Evolutionary conservation across 1,140 invertebrate species (phyloP), one percentile per base, ranked within the genome.

Genomic region (Apis laboriosa): DNA sequence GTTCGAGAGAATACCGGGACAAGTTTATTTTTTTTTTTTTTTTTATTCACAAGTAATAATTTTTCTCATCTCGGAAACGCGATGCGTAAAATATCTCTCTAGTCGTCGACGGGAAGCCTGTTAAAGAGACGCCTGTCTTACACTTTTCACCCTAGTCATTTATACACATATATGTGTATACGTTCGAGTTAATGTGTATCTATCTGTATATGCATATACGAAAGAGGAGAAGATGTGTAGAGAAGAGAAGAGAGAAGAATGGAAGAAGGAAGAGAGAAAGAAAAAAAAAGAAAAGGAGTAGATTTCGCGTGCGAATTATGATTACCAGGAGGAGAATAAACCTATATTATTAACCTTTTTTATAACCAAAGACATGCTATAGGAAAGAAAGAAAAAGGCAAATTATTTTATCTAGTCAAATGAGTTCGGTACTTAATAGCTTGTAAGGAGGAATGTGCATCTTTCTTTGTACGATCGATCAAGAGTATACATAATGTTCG

Each of bases 371-470:
- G 90, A 92, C 87, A 80, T 80, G 79, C 66, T 73, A 60, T 71
- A 49, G 24, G 13, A 21, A 43, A 84, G 43, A n/a, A 86, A 78
- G 78, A 67, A 63, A 77, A 80, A 83, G 86, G 89, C 80, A 80
- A 91, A 91, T 92, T 90, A 92, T 91, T 92, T 93, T 89, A 91
- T 94, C 93, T 94, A 94, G 93, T 94, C 93, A 94, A 92, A 88
- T 89, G 86, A 92, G 89, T 93, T 93, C 86, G 90, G 92, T 94
- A 94, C 93, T 94, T 93, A 94, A 91, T 92, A 92, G 89, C 75
- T 83, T 66, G 72, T 90, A 88, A 91, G 85, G 92, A 94, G 93
- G 93, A 94, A 93, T 94, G 93, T 94, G 93, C 93, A 93, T 93
- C 91, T 92, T 90, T 89, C 86, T 85, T 82, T 58, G 86, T 76